These are phyloP conservation scores for Elmis aenea DNA, from an alignment of 2,888 invertebrate genomes.

Conservation along the genomic window DNA sequence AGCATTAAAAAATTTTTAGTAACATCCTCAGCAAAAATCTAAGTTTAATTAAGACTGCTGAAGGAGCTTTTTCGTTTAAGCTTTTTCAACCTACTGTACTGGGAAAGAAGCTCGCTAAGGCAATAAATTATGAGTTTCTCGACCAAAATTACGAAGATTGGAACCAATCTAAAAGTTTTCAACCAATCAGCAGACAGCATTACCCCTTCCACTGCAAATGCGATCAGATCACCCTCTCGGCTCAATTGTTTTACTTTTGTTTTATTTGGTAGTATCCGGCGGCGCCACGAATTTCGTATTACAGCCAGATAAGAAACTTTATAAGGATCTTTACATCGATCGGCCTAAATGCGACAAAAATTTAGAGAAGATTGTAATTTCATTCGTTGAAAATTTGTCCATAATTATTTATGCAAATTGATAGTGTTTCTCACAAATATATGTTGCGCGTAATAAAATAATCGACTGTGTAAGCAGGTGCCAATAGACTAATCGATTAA, in stretches of 20 bases:
- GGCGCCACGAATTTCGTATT: slow-evolving; percentile 27
- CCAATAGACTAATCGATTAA: too few species aligned
- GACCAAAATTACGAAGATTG: slow-evolving; percentile 46
- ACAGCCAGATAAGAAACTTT: slow-evolving; percentile 13
- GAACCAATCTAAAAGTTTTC: slow-evolving; percentile 45
- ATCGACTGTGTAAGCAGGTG: too few species aligned
- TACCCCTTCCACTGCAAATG: slow-evolving; percentile 30
- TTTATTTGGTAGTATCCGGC: slow-evolving; percentile 33
- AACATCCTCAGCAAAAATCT: too few species aligned
- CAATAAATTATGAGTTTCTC: slow-evolving; percentile 44
- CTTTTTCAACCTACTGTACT: slow-evolving; percentile 27
- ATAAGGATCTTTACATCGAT: slow-evolving; percentile 9
- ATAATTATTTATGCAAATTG: too few species aligned
- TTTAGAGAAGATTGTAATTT: too few species aligned
- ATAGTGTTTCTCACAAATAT: too few species aligned
- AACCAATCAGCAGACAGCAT: slow-evolving; percentile 41
- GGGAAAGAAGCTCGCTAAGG: slow-evolving; percentile 33
- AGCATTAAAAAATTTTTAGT: too few species aligned
- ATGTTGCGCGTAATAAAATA: too few species aligned
- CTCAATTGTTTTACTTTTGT: slow-evolving; percentile 38
- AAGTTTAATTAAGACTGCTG: too few species aligned
- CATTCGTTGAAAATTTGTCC: too few species aligned
- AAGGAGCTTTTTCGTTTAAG: slow-evolving; percentile 19
- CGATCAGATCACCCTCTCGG: slow-evolving; percentile 29
- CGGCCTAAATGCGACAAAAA: too few species aligned